These are phyloP conservation scores for Somateria mollissima DNA, from an alignment of 2,797 vertebrate species.

Conservation along the genomic window DNA sequence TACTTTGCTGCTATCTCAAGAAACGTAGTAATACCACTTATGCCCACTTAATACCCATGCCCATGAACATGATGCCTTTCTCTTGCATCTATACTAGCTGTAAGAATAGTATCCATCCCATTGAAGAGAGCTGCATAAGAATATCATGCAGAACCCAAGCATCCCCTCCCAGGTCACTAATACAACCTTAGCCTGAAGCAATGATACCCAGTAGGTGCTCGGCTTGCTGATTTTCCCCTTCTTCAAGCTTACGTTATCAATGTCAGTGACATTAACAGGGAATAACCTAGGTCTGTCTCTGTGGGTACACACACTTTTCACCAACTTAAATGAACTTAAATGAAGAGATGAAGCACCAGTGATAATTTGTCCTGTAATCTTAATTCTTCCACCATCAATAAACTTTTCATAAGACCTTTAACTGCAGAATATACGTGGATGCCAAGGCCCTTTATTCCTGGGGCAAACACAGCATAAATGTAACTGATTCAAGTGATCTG, in stretches of 20 bases:
- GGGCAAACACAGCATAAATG: not conserved
- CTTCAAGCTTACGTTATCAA: not conserved
- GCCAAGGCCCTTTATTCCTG: not conserved
- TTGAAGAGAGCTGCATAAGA: not conserved
- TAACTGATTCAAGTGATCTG: not conserved
- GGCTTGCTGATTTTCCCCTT: not conserved
- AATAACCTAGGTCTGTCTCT: not conserved
- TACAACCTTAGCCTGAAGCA: not conserved
- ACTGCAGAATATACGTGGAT: not conserved
- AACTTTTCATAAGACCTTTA: not conserved
- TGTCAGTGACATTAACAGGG: not conserved
- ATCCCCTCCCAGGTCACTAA: not conserved
- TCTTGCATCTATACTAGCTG: not conserved
- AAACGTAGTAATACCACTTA: not conserved
- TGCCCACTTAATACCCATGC: not conserved
- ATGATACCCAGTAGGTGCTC: not conserved
- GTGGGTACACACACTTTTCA: not conserved
- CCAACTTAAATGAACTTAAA: not conserved
- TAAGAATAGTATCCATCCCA: not conserved
- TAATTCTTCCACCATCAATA: not conserved
- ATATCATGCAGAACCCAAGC: not conserved
- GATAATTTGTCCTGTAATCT: not conserved
- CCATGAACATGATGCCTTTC: rapidly evolving
- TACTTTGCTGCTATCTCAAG: not conserved
- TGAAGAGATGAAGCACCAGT: not conserved